These are phyloP conservation scores for Allolobophora icterica DNA, from an alignment of 2,888 invertebrate species.

Conservation along the genomic window DNA sequence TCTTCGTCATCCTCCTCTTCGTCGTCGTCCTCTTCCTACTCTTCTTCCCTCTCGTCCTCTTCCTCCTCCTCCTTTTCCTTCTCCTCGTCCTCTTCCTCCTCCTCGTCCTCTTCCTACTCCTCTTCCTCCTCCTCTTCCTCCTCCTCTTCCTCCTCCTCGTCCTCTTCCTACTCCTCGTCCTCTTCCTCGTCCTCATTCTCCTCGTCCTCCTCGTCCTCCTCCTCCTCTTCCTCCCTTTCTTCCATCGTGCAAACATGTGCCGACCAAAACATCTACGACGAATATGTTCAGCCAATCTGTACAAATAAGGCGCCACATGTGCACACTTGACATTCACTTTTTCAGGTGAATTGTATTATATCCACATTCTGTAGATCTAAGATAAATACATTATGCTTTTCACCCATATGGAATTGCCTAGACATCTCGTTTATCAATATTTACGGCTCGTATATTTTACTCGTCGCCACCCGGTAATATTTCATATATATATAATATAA, in stretches of 20 bases:
- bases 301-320: not conserved
- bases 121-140: not conserved
- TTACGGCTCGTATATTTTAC: not conserved
- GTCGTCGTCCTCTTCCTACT: too few species aligned
- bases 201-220: not conserved
- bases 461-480: not conserved
- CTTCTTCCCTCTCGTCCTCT: too few species aligned
- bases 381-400: not conserved
- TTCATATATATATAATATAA: not conserved
- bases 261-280: not conserved
- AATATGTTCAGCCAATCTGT: not conserved
- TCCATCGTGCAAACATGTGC: not conserved
- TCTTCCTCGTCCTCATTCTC: not conserved
- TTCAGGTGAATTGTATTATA: not conserved
- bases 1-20: not conserved
- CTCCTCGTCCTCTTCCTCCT: not conserved
- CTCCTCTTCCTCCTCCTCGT: not conserved
- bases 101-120: not conserved
- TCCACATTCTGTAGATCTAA: not conserved
- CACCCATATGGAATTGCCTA: not conserved
- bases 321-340: not conserved
- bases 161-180: not conserved
- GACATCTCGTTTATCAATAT: not conserved
- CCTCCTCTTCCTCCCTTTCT: not conserved
- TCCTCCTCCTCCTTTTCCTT: conserved; percentile 10